Base-by-base conservation (phyloP, 2,113 vertebrate species). In the Colossoma macropomum region DNA sequence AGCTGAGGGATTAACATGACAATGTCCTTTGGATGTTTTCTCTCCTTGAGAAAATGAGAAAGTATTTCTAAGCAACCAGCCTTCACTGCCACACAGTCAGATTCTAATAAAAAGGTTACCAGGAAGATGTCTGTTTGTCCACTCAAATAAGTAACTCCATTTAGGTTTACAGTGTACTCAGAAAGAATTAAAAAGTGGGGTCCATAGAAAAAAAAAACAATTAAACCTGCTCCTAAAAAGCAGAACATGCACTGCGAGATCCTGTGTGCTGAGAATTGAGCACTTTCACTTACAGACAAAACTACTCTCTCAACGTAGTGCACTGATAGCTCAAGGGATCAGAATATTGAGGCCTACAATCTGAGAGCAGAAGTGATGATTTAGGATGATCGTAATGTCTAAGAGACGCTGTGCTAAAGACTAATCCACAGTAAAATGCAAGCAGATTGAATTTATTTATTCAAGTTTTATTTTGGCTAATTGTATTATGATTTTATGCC, bases 1-100 rank as follows among this genome's bases (percentile, higher is more conserved):
- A 27, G 50, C 25, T 19, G 74, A 25, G 7, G 27, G 50, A 71
- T 71, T 71, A 71, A 38, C 68, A 71, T 71, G 38, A 71, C 68
- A 45, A 71, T 71, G 68, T 71, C 68, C 38, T 3, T 5, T 45
- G 38, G 21, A 13, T 71, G 68, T 71, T 71, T 41, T 45, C 68
- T 45, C 34, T 45, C n/a, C 68, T 71, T 45, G 17, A 71, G 38
- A 71, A 45, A 71, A 15, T 3, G 38, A 13, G 68, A 71, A 41
- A 71, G 34, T 23, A 45, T 71, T 34, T 23, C 66, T 38, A 69
- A 71, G 68, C 68, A 71, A 45, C 34, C 38, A 21, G 34, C 68
- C 11, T 45, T 45, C 23, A 45, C 38, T n/a, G 11, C 11, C 68
- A 23, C 23, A 70, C 68, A 27, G 5, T 45, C 4, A 3, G 21